A percentile compares a stretch with the other conserved stretches of the same genome.
Conservation (phyloP, 2,113 vertebrate species). For the Spheniscus mendiculus region DNA sequence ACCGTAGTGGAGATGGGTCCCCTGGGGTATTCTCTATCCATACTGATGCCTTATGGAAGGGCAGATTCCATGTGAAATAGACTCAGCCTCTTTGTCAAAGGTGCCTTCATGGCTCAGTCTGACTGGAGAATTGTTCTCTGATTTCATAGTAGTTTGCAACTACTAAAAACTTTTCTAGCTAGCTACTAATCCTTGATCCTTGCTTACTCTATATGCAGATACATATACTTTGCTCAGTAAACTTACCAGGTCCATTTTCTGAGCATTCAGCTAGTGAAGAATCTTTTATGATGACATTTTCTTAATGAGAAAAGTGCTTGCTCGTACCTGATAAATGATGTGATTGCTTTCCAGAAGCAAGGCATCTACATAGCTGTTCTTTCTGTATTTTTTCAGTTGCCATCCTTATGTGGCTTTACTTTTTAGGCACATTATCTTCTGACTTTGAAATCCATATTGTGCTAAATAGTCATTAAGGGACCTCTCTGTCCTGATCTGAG, state of each 20-base stretch:
- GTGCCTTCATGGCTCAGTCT: not conserved
- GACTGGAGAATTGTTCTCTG: not conserved
- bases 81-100: not conserved
- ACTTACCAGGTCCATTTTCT: not conserved
- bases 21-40: not conserved
- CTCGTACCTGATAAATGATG: not conserved
- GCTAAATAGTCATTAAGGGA: not conserved
- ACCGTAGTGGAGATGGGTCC: rapidly evolving
- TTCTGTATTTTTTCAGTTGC: not conserved
- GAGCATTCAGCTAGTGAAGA: not conserved
- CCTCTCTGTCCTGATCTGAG: not conserved
- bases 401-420: not conserved
- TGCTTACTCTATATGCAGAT: not conserved
- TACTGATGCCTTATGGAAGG: not conserved
- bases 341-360: not conserved
- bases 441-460: not conserved
- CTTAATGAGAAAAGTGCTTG: not conserved
- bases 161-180: not conserved
- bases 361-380: not conserved
- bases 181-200: not conserved
- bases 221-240: not conserved
- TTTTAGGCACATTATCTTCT: not conserved
- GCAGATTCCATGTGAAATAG: not conserved
- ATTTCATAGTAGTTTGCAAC: not conserved
- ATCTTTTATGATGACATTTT: not conserved